These are phyloP conservation scores for Drosophila eohydei DNA, from an alignment of 2,888 invertebrate species.

Conservation along the genomic window DNA sequence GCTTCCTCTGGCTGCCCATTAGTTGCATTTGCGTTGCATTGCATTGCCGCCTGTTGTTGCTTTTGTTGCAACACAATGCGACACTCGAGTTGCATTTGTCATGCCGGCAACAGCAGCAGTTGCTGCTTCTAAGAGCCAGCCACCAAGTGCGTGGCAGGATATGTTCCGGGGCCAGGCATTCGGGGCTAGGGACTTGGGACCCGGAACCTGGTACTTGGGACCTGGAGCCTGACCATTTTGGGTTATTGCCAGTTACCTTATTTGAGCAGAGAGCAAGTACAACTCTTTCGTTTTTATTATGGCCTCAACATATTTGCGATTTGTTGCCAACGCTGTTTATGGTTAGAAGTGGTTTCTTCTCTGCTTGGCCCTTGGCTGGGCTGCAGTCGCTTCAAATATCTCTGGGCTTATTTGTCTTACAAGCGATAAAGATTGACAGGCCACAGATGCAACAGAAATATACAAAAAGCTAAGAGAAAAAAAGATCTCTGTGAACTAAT, in stretches of 20 bases:
- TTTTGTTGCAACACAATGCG: slow-evolving; percentile 71
- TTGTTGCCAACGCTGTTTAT: slow-evolving; percentile 67
- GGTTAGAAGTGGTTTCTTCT: slow-evolving; percentile 56
- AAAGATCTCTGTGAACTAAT: not conserved
- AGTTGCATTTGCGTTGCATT: slow-evolving; percentile 63
- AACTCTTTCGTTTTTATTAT: slow-evolving; percentile 72
- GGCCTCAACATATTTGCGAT: slow-evolving; percentile 30
- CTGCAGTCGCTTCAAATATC: slow-evolving; percentile 19
- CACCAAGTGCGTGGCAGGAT: slow-evolving; percentile 32
- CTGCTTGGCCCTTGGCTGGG: slow-evolving; percentile 2
- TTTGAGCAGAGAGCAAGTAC: slow-evolving; percentile 44
- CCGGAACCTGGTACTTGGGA: slow-evolving; percentile 22
- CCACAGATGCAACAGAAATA: slow-evolving; percentile 14
- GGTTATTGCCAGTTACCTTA: slow-evolving; percentile 72
- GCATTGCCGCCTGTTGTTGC: slow-evolving; percentile 37
- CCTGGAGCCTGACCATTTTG: slow-evolving; percentile 64
- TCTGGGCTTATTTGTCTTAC: slow-evolving; percentile 16
- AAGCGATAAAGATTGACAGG: slow-evolving; percentile 38
- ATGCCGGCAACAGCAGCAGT: slow-evolving; percentile 45
- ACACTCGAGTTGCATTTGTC: slow-evolving; percentile 81
- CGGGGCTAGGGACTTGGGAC: not conserved
- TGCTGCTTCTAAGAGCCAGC: slow-evolving; percentile 59
- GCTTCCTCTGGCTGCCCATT: slow-evolving; percentile 49
- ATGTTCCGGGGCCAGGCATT: not conserved
- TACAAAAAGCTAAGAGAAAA: not conserved